These are phyloP conservation scores for Sinella curviseta DNA, from an alignment of 1,140 invertebrate species.

Conservation along the genomic window DNA sequence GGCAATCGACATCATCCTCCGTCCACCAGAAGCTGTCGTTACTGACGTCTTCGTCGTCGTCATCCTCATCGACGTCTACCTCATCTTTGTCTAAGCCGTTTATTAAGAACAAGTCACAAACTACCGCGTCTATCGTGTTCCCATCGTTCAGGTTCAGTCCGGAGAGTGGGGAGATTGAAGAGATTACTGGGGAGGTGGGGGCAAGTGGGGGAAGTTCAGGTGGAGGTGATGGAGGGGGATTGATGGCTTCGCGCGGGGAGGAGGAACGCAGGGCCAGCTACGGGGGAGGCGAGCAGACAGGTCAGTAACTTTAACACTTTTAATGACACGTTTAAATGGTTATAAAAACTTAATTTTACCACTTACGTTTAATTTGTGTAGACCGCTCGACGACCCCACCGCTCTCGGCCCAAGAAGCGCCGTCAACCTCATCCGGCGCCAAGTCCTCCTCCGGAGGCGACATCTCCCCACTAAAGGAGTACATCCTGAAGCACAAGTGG, in stretches of 20 bases:
- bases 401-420: too few species aligned
- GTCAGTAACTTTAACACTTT: background rate
- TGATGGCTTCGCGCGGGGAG: too few species aligned
- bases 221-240: background rate
- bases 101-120: background rate
- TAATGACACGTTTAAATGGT: background rate
- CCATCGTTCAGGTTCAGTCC: conserved; percentile 45
- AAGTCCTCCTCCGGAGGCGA: conserved; percentile 28
- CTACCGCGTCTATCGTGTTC: background rate
- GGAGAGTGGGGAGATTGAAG: conserved; percentile 47
- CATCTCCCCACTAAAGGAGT: conserved; percentile 48
- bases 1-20: background rate
- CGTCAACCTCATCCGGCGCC: background rate
- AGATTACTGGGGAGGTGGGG: background rate
- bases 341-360: too few species aligned
- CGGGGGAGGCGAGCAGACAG: background rate
- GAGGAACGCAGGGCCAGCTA: background rate
- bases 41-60: background rate
- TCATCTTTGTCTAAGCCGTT: background rate
- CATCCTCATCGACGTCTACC: background rate
- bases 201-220: background rate
- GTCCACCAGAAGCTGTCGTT: background rate
- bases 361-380: too few species aligned
- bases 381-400: background rate
- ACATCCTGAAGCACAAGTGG: conserved; percentile 47